phyloP scores from a whole-genome alignment of 92 coral and sea anemone species.

The Actinernus sp. region DNA sequence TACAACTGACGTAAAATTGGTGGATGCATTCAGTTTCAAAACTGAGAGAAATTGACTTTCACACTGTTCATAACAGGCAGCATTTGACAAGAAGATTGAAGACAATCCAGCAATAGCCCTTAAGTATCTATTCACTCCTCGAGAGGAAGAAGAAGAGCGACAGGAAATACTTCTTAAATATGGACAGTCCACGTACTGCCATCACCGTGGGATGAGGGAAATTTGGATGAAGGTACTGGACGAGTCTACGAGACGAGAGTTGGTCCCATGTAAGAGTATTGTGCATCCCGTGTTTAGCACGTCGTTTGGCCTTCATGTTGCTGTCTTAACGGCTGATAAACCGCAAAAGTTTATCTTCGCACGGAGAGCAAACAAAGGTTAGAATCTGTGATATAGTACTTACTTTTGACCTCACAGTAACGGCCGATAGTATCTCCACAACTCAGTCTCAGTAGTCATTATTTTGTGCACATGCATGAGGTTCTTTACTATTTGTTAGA shows the following conservation, averaged over 20 bases:
- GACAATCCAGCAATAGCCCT: slow-evolving; percentile 94
- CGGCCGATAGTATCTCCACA: too few species aligned
- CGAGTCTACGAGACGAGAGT: slow-evolving; percentile 58
- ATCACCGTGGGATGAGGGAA: slow-evolving; percentile 96
- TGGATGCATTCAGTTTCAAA: too few species aligned
- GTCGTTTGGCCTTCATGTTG: slow-evolving; percentile 99
- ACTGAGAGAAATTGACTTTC: too few species aligned
- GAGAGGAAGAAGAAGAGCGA: slow-evolving; percentile 96
- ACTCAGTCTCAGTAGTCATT: too few species aligned
- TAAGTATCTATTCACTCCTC: slow-evolving; percentile 87
- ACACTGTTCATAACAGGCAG: slow-evolving; percentile 84
- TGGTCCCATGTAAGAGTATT: slow-evolving; percentile 85
- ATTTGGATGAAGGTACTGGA: slow-evolving; percentile 89
- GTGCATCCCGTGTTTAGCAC: slow-evolving; percentile 96
- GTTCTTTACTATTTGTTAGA: too few species aligned
- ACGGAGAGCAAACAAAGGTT: slow-evolving; percentile 93
- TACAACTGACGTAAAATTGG: too few species aligned
- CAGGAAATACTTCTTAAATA: slow-evolving; percentile 84
- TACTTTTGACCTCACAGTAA: too few species aligned
- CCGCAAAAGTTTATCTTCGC: slow-evolving; percentile 95
- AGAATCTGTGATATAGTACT: not conserved
- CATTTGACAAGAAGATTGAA: slow-evolving; percentile 87
- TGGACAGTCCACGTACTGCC: slow-evolving; percentile 94
- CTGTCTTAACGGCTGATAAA: slow-evolving; percentile 93
- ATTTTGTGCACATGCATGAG: too few species aligned